phyloP scores from a whole-genome alignment of 2,113 vertebrate genomes.

The Argyrosomus japonicus region DNA sequence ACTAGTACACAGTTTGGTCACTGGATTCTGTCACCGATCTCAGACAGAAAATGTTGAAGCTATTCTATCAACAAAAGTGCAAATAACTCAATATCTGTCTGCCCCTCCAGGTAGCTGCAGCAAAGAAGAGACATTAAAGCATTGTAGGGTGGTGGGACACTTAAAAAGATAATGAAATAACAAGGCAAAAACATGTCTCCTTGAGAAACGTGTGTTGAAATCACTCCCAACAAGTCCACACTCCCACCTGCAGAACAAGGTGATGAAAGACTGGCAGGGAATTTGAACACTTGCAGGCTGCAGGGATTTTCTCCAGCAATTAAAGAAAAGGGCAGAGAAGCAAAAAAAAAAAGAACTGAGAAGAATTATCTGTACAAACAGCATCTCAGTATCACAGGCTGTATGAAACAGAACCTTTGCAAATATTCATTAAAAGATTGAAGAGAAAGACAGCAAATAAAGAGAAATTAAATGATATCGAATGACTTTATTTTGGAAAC shows the following conservation, averaged over 20 bases:
- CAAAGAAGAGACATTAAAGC: not conserved
- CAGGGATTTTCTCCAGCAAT: constrained; percentile 18
- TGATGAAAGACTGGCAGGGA: constrained; percentile 28
- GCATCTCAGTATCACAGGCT: constrained; percentile 12
- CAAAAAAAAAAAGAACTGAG: not conserved
- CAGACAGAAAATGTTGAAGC: not conserved
- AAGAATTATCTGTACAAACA: constrained; percentile 23
- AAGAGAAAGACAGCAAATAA: constrained; percentile 48
- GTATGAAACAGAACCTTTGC: constrained; percentile 2
- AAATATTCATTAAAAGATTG: constrained; percentile 29
- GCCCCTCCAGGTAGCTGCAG: not conserved
- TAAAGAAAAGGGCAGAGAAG: not conserved
- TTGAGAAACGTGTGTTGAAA: constrained; percentile 22
- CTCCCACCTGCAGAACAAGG: constrained; percentile 39
- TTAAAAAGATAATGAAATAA: not conserved
- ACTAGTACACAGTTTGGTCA: not conserved
- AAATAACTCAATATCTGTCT: not conserved
- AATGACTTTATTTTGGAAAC: constrained; percentile 48
- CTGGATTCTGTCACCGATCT: not conserved
- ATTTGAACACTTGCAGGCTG: constrained; percentile 12
- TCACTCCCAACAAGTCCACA: constrained; percentile 23
- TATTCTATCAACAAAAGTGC: not conserved
- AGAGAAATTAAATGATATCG: constrained; percentile 47
- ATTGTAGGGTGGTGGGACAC: not conserved
- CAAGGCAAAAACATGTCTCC: not conserved